Evolutionary conservation across 2,888 invertebrate species (phyloP).

Genomic region (Tinea pellionella): DNA sequence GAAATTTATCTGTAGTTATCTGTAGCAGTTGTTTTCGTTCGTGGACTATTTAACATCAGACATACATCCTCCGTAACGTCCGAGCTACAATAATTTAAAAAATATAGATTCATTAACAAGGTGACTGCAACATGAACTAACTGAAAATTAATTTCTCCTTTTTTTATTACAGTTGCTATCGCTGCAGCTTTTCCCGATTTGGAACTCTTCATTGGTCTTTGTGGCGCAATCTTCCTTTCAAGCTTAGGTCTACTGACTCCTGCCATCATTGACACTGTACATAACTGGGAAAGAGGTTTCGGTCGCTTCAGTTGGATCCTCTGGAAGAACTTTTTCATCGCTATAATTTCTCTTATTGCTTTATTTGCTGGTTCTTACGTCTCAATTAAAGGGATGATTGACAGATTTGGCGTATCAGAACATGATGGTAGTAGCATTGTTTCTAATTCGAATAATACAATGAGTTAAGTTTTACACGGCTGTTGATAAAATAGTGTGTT

Average conservation of each 20-base stretch:
- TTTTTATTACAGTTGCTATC: constrained; percentile 70
- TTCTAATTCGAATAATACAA: not conserved
- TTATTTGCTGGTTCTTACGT: constrained; percentile 51
- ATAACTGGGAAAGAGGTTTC: constrained; percentile 74
- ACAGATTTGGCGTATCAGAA: constrained; percentile 26
- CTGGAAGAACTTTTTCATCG: constrained; percentile 72
- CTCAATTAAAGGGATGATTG: constrained; percentile 43
- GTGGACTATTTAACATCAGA: too few species aligned
- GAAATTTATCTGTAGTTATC: too few species aligned
- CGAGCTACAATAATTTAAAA: too few species aligned
- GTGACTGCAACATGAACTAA: too few species aligned
- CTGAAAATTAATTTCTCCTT: too few species aligned
- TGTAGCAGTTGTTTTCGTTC: too few species aligned
- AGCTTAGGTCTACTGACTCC: constrained; percentile 80
- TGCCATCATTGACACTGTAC: constrained; percentile 78
- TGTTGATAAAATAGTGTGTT: too few species aligned
- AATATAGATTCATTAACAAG: too few species aligned
- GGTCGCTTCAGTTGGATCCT: constrained; percentile 76
- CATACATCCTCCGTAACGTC: too few species aligned
- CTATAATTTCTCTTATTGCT: constrained; percentile 42
- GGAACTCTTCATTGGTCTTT: constrained; percentile 87
- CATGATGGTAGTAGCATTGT: constrained; percentile 7
- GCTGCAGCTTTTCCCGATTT: constrained; percentile 85
- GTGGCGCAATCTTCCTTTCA: constrained; percentile 82
- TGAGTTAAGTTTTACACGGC: not conserved